These are phyloP conservation scores for Anthoscopus minutus DNA, from an alignment of 2,113 vertebrate genomes.

Conservation along the genomic window DNA sequence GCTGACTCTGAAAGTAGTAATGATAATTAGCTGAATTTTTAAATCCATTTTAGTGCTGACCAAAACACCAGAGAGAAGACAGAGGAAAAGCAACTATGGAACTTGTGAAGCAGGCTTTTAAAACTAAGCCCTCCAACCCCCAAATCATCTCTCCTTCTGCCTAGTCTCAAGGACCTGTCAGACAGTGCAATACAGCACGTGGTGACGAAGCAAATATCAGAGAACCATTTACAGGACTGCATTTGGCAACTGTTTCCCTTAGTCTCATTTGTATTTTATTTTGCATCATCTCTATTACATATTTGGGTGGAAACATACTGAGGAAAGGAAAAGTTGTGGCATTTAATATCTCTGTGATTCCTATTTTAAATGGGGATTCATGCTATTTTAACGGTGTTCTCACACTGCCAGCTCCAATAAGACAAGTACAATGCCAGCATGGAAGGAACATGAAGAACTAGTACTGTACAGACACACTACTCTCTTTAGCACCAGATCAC, in stretches of 20 bases:
- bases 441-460: neutral
- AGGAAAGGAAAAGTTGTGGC: neutral
- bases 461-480: neutral
- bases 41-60: neutral
- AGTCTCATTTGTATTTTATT: neutral
- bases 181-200: neutral
- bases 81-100: accelerated
- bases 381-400: neutral
- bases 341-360: neutral
- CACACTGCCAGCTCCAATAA: neutral
- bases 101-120: neutral
- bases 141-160: neutral
- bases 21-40: neutral
- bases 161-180: neutral
- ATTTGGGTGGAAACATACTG: neutral
- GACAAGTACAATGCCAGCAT: neutral
- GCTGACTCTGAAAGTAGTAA: neutral
- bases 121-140: neutral
- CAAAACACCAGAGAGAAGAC: neutral
- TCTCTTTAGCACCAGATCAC: neutral
- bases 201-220: neutral
- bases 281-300: neutral
- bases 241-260: neutral
- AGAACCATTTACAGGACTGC: neutral
- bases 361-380: neutral